Evolutionary conservation across 2,888 invertebrate genomes (phyloP).

Genomic region (Antheraea assamensis): DNA sequence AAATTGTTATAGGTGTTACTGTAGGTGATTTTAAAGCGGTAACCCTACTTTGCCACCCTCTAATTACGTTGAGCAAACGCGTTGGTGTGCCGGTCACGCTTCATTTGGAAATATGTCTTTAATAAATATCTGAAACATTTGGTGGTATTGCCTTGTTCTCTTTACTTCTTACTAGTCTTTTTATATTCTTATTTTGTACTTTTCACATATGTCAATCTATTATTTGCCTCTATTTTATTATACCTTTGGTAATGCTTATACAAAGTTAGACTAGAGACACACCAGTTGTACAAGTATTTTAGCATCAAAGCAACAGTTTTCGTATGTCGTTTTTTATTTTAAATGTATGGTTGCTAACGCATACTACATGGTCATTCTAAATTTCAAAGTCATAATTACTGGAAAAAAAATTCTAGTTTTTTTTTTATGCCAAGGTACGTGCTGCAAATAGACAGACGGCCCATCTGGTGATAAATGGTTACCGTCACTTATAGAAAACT

Average conservation of each 20-base stretch:
- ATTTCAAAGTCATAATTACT: neutral
- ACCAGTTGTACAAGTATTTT: neutral
- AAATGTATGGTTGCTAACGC: neutral
- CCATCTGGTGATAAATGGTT: too few species aligned
- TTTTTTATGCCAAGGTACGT: too few species aligned
- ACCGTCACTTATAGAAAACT: too few species aligned
- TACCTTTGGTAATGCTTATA: neutral
- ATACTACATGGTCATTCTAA: neutral
- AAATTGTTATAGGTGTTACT: neutral
- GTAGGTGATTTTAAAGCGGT: slow-evolving; percentile 21
- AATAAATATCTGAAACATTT: slow-evolving; percentile 30
- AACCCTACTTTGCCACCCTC: slow-evolving; percentile 32
- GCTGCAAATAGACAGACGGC: too few species aligned
- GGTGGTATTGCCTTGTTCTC: neutral
- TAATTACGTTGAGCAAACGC: slow-evolving; percentile 34
- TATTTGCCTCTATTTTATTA: neutral
- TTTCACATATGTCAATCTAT: neutral
- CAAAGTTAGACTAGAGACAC: neutral
- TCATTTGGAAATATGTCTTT: slow-evolving; percentile 36
- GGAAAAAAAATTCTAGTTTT: too few species aligned
- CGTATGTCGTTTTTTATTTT: neutral
- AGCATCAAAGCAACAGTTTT: neutral
- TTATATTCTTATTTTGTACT: neutral
- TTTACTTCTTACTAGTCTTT: neutral
- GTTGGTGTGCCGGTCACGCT: slow-evolving; percentile 25